Conservation (phyloP, 2,113 vertebrate genomes). For the Variabilichromis moorii region DNA sequence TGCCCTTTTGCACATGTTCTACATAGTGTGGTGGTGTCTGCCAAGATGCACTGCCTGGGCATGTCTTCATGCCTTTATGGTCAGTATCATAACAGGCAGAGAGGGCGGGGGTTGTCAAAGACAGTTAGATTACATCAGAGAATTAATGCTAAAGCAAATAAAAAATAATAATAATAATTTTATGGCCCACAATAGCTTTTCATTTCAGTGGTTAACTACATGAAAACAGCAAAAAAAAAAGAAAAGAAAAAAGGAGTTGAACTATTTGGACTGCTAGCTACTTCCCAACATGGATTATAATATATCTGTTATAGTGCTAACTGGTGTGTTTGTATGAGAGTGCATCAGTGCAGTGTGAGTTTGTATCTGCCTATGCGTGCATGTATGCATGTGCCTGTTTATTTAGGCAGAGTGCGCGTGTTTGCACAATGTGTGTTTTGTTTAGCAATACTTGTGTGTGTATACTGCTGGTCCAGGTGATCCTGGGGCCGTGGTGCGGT, state of each 20-base stretch:
- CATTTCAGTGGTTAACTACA: background rate
- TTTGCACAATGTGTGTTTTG: constrained; percentile 50
- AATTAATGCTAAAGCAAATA: background rate
- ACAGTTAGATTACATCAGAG: background rate
- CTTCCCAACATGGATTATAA: background rate
- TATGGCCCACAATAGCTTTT: background rate
- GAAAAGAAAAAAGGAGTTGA: background rate
- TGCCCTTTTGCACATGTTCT: background rate
- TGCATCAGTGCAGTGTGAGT: background rate
- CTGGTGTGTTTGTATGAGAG: background rate
- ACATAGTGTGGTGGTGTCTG: background rate
- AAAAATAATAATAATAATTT: background rate
- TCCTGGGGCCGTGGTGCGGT: constrained; percentile 72
- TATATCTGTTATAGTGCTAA: background rate
- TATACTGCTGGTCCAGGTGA: constrained; percentile 78
- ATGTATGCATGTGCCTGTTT: constrained; percentile 41
- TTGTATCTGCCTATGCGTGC: background rate
- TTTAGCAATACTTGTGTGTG: constrained; percentile 16
- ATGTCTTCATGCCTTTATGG: background rate
- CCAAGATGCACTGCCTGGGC: background rate
- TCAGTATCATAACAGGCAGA: background rate
- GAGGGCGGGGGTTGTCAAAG: background rate
- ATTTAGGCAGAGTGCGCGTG: constrained; percentile 21
- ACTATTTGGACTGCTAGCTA: background rate
- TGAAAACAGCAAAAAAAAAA: background rate